Base-by-base conservation (phyloP, 2,797 vertebrate species). In the Danionella dracula region DNA sequence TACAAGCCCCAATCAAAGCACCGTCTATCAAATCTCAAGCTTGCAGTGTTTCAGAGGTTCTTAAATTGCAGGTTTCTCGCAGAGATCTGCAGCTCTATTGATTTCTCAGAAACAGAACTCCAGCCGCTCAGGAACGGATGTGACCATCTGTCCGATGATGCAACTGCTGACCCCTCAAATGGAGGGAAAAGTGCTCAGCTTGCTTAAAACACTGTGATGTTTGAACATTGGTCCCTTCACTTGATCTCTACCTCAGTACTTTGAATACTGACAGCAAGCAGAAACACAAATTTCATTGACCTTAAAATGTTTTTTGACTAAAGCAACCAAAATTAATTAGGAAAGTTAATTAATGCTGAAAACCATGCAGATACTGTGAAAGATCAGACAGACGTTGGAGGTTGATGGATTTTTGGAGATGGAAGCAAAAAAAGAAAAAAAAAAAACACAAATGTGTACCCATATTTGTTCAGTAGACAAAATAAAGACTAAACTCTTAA, bases 81-180 rank as follows among this genome's bases (percentile, higher is more conserved):
- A 59, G 61, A 70, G 19, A n/a, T 42, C 16, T 19, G 53, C 13
- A 46, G 17, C 29, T 19, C 8, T 54, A 66, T 29, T 60, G 56
- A 61, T 55, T 48, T 46, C 34, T 48, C 44, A 27, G 41, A 32
- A 58, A 55, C n/a, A 64, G 23, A 40, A 35, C 41, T n/a, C 8
- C 40, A 41, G 46, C 34, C 23, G 31, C 41, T 1, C 56, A 31
- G 2, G 44, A 44, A 7, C 4, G 23, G 16, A 5, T 15, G 49
- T 37, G 42, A 48, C 63, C 64, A 56, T 67, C 70, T 62, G 63
- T 54, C 57, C 37, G 12, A 13, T 11, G 9, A 21, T 59, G 46
- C 6, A 13, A 35, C 32, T 34, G 48, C 8, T 38, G 35, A 61
- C 13, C 42, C 29, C 38, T 51, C 45, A 20, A 42, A 27, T 8